These are phyloP conservation scores for Accipiter cooperii DNA, from an alignment of 2,113 vertebrate species.

Conservation along the genomic window DNA sequence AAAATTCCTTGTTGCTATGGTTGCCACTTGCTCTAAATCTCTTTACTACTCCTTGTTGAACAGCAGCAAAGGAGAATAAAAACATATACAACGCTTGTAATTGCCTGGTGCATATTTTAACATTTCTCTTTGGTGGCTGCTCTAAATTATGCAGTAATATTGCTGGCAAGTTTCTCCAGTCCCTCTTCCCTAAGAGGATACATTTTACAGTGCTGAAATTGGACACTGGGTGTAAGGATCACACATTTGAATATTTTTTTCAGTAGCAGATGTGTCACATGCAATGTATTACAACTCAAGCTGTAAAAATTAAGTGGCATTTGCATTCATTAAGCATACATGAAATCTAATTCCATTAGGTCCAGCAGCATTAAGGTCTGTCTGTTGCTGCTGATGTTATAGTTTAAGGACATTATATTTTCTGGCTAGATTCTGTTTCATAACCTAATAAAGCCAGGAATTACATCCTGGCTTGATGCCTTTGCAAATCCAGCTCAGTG, in stretches of 20 bases:
- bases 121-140: neutral
- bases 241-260: conserved; percentile 14
- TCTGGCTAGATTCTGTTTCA: conserved; percentile 36
- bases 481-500: conserved; percentile 1
- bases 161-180: neutral
- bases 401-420: conserved; percentile 28
- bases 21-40: conserved; percentile 37
- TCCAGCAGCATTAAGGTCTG: conserved; percentile 8
- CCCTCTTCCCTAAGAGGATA: neutral
- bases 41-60: conserved; percentile 10
- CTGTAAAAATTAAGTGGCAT: conserved; percentile 56
- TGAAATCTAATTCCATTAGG: conserved; percentile 43
- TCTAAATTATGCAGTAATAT: conserved; percentile 42
- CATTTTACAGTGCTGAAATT: conserved; percentile 13
- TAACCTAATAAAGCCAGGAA: conserved; percentile 48
- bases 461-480: conserved; percentile 19
- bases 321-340: conserved; percentile 59
- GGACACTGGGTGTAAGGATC: neutral
- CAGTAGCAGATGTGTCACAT: conserved; percentile 8
- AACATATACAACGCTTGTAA: conserved; percentile 9
- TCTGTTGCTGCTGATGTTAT: neutral
- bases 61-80: conserved; percentile 18
- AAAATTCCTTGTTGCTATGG: conserved; percentile 48
- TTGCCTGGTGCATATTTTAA: conserved; percentile 37
- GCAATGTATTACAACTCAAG: conserved; percentile 33